phyloP scores from a whole-genome alignment of 2,888 invertebrate genomes.

The Petrolisthes manimaculis region DNA sequence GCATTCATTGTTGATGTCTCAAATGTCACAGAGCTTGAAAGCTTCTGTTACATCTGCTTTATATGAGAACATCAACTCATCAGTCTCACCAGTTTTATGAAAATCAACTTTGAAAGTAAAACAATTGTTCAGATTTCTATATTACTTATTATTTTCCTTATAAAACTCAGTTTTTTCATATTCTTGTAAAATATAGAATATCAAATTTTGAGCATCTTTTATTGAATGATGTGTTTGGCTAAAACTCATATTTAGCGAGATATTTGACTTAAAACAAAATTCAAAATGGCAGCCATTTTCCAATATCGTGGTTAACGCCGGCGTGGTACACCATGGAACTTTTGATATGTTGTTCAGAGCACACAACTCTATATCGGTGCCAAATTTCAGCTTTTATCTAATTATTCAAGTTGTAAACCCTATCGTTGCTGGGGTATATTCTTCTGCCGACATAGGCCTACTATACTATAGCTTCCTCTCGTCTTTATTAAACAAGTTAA shows the following conservation, averaged over 20 bases:
- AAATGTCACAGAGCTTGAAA: no score
- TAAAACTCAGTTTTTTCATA: background rate
- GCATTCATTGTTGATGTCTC: no score
- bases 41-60: no score
- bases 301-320: conserved; percentile 18
- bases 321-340: conserved; percentile 19
- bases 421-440: background rate
- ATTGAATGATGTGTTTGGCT: background rate
- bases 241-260: background rate
- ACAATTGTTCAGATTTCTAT: conserved; percentile 5
- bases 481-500: no score
- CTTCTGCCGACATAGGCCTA: no score
- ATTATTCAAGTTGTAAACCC: background rate
- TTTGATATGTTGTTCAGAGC: conserved; percentile 27
- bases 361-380: conserved; percentile 6
- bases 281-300: conserved; percentile 12
- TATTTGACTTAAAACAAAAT: background rate
- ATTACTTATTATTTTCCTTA: background rate
- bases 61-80: no score
- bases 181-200: background rate
- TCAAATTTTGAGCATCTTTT: background rate
- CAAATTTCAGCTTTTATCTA: conserved; percentile 37
- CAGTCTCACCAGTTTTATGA: background rate
- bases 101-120: conserved; percentile 18
- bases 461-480: no score